Percentiles rank a stretch among this genome's conserved stretches.
These are phyloP conservation scores for Syngnathus typhle DNA, from an alignment of 2,113 vertebrate species.

Conservation along the genomic window DNA sequence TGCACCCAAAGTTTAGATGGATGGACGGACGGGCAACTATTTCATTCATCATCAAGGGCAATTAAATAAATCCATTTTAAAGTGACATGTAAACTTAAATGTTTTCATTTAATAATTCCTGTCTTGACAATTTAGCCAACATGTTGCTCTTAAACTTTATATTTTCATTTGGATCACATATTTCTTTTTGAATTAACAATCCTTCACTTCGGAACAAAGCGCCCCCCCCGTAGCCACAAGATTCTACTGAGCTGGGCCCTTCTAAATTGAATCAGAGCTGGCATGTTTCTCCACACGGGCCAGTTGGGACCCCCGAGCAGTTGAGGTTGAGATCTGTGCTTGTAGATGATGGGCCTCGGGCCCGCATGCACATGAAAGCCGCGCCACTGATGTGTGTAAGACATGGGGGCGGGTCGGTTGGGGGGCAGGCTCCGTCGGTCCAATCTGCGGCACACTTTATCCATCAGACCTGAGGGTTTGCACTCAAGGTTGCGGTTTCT, in stretches of 20 bases:
- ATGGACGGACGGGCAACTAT: neutral
- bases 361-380: slow-evolving; percentile 28
- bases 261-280: slow-evolving; percentile 17
- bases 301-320: slow-evolving; percentile 14
- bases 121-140: no score
- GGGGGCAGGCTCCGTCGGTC: neutral
- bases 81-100: no score
- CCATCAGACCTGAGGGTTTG: slow-evolving; percentile 36
- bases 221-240: slow-evolving; percentile 1
- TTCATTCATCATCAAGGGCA: no score
- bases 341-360: slow-evolving; percentile 29
- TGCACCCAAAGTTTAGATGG: no score
- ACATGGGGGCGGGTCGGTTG: neutral
- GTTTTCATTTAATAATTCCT: no score
- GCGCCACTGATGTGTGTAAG: slow-evolving; percentile 22
- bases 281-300: slow-evolving; percentile 29
- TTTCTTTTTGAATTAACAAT: neutral
- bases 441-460: slow-evolving; percentile 34
- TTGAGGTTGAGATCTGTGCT: slow-evolving; percentile 22
- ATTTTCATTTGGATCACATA: neutral
- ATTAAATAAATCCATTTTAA: no score
- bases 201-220: neutral
- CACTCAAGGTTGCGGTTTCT: slow-evolving; percentile 30
- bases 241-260: slow-evolving; percentile 9
- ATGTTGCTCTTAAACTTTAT: no score